Evolutionary conservation across 2,888 invertebrate species (phyloP), one percentile per base, ranked within the genome.

Genomic region (Crioceris asparagi): DNA sequence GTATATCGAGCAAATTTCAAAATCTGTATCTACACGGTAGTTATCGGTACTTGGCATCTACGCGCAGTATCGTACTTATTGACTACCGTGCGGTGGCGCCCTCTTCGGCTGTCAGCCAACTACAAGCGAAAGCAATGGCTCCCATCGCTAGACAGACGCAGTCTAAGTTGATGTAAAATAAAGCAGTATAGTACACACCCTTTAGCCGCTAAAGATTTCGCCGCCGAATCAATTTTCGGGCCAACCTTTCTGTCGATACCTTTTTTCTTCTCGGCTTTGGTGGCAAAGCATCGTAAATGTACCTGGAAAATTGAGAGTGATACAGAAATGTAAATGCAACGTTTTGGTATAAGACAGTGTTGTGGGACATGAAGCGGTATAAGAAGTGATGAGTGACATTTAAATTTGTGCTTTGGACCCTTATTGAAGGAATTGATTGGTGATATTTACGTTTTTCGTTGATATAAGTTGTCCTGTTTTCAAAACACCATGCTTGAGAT

Each of bases 171-270:
- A 50, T 48, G 44, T 46, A 44, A 46, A 46, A 41, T 35, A 35
- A 43, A 45, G 59, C 64, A 65, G 61, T 60, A 69, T 81, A 46
- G 59, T 65, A 66, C 62, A 61, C 69, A 82, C 82, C 82, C 82
- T 72, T 77, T 76, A 18, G 78, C 67, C 46, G 78, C 74, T 52
- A 81, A 63, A 32, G 80, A 78, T 60, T 77, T 70, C 32, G 74
- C 73, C 40, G 74, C 66, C 23, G 77, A 62, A 39, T 68, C 64
- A 46, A 74, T 55, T 51, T 64, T 64, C 40, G 65, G 64, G 43
- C 58, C 58, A 36, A 57, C 56, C 58, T 66, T 60, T 55, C 57
- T 58, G 52, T 62, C 63, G 49, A 59, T 56, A 44, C 57, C 62
- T 52, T 61, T 56, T 61, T 61, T 63, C 49, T 60, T 64, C 50